Evolutionary conservation across 1,140 invertebrate genomes (phyloP), one percentile per base, ranked within the genome.

Genomic region (Triops longicaudatus): DNA sequence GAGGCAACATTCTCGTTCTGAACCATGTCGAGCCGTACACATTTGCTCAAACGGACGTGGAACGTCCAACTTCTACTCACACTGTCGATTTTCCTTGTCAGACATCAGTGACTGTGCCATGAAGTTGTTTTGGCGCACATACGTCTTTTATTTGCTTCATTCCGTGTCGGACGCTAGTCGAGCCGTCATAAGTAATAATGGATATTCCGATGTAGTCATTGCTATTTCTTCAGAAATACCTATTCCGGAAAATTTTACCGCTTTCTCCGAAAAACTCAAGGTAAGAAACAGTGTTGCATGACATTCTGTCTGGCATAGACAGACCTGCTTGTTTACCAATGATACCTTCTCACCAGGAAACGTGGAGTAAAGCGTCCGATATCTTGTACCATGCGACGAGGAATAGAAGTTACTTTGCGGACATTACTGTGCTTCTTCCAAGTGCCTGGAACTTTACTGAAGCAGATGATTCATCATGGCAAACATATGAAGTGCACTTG

Each of bases 221-320:
- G 76, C 76, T 26, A 77, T 77, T 26, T 77, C 76, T 42, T 72
- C 76, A 3, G 72, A 77, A 37, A 73, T 73, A 14, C 76, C 71
- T 3, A n/a, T 73, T 22, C 41, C 71, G 10, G 12, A 72, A 27
- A 27, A 72, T 14, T n/a, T 22, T 17, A 43, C 26, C 37, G 44
- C 42, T 26, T 37, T 77, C 50, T 10, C 17, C 50, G 6, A 6
- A 6, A 17, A 63, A 63, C 50, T 63, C 7, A 14, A 63, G 17
- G 50, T 63, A 63, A 4, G 6, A 11, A 63, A n/a, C 22, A n/a
- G n/a, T 63, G 7, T n/a, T 10, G 7, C 14, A 4, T 22, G 6
- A n/a, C 17, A 63, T 63, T 37, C 31, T 37, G 7, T 37, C 31
- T 37, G 31, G n/a, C n/a, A n/a, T n/a, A n/a, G n/a, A n/a, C n/a